These are phyloP conservation scores for Ennomos fuscantarius DNA, from an alignment of 2,888 invertebrate species.

Conservation along the genomic window DNA sequence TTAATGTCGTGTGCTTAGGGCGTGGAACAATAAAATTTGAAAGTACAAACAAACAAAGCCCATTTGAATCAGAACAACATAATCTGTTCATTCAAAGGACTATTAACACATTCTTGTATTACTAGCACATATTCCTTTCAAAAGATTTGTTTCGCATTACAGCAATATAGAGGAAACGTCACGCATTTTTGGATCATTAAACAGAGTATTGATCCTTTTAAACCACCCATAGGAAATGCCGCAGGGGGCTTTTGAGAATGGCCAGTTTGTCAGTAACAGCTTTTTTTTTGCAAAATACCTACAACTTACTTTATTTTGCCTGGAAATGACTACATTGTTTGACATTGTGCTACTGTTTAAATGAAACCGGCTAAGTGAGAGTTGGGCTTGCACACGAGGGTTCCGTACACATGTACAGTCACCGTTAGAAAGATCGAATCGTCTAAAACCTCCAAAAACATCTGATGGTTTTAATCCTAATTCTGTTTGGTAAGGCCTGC, in stretches of 20 bases:
- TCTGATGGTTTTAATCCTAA: no score
- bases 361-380: no score
- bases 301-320: background rate
- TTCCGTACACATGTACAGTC: no score
- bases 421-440: no score
- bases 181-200: slow-evolving; percentile 61
- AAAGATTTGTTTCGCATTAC: slow-evolving; percentile 36
- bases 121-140: slow-evolving; percentile 27
- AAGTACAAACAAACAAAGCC: slow-evolving; percentile 8
- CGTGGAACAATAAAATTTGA: background rate
- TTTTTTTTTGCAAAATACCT: slow-evolving; percentile 2
- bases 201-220: slow-evolving; percentile 18
- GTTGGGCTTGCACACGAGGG: no score
- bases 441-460: no score
- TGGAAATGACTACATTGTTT: slow-evolving; percentile 35
- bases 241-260: slow-evolving; percentile 14
- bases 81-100: slow-evolving; percentile 33
- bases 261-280: background rate
- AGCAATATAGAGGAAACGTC: slow-evolving; percentile 49
- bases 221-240: slow-evolving; percentile 28
- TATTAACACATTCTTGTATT: slow-evolving; percentile 33
- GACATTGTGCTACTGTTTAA: slow-evolving; percentile 63
- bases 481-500: no score
- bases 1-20: no score
- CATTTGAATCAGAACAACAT: slow-evolving; percentile 27